Percentiles rank a stretch among this genome's conserved stretches.
Evolutionary conservation across 2,888 invertebrate genomes (phyloP).

Genomic region (Nineta flava): DNA sequence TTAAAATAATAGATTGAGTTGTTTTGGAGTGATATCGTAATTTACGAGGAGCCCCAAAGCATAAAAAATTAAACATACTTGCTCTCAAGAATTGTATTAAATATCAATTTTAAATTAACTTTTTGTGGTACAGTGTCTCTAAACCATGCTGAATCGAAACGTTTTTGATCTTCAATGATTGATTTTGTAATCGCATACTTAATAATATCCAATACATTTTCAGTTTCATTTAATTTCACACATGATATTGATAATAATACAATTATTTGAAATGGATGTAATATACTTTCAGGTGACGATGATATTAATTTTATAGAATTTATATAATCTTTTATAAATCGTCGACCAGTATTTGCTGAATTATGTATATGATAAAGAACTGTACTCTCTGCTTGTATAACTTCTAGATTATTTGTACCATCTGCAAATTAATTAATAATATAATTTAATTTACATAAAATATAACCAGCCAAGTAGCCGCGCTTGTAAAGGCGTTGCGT

Average conservation of each 20-base stretch:
- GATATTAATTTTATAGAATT: conserved; percentile 30
- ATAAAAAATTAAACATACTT: conserved; percentile 22
- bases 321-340: conserved; percentile 30
- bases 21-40: too few relatives aligned
- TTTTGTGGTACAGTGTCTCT: conserved; percentile 26
- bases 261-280: conserved; percentile 47
- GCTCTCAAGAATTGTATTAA: conserved; percentile 29
- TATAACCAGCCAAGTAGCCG: too few relatives aligned
- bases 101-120: conserved; percentile 25
- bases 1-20: too few relatives aligned
- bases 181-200: conserved; percentile 20
- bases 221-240: conserved; percentile 27
- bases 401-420: conserved; percentile 29
- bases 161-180: conserved; percentile 22
- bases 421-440: conserved; percentile 19
- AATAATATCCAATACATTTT: conserved; percentile 27
- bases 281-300: conserved; percentile 37
- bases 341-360: conserved; percentile 26
- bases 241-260: conserved; percentile 35
- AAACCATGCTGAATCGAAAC: conserved; percentile 34
- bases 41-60: background rate
- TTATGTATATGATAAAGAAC: conserved; percentile 40
- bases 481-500: too few relatives aligned
- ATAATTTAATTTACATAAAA: background rate
- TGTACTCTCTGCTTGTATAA: conserved; percentile 42